Conservation (phyloP, 2,113 vertebrate species). For the Meleagris gallopavo region DNA sequence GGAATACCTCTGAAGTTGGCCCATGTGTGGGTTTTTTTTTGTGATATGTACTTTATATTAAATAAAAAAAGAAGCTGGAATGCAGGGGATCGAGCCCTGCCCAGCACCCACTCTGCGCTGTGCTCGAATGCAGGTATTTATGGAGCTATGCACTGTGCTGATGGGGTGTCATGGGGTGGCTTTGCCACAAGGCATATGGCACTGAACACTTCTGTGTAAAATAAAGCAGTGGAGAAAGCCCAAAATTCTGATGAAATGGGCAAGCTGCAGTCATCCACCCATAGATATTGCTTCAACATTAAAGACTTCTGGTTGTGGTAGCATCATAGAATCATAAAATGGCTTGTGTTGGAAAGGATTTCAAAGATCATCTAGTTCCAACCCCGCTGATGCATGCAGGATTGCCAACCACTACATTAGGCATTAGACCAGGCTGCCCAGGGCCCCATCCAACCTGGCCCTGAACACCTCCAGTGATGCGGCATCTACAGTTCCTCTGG, state of each 20-base stretch:
- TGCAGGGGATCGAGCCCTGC: background rate
- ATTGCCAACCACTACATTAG: too few species aligned
- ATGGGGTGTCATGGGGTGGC: background rate
- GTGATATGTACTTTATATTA: slow-evolving; percentile 68
- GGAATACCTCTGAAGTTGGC: slow-evolving; percentile 83
- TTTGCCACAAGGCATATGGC: background rate
- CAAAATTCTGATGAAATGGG: background rate
- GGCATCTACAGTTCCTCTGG: too few species aligned
- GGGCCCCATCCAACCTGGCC: too few species aligned
- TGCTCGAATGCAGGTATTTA: slow-evolving; percentile 57
- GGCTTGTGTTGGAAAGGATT: too few species aligned
- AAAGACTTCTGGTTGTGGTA: background rate
- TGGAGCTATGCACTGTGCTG: slow-evolving; percentile 4
- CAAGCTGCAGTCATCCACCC: background rate
- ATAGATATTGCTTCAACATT: background rate
- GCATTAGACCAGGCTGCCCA: too few species aligned
- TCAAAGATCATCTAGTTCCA: too few species aligned
- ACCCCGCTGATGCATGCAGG: too few species aligned
- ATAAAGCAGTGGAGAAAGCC: background rate
- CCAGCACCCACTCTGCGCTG: background rate
- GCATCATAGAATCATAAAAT: background rate
- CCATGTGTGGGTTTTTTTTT: slow-evolving; percentile 33
- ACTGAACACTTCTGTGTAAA: slow-evolving; percentile 7
- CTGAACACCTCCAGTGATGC: too few species aligned
- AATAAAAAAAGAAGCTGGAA: background rate